phyloP scores from a whole-genome alignment of 2,888 invertebrate genomes.

The Dysmachus trigonus region DNA sequence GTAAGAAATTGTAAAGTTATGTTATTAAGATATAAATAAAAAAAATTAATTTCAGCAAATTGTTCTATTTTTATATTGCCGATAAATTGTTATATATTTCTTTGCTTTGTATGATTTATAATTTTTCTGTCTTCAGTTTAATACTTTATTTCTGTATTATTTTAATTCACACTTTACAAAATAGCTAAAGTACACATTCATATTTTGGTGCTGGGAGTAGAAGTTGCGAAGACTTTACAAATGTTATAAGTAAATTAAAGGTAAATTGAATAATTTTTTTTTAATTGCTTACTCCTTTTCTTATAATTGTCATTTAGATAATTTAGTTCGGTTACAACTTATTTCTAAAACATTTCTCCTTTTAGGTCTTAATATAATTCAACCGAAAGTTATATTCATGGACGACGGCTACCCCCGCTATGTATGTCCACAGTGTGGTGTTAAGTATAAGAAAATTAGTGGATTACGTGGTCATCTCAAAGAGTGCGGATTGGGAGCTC shows the following conservation, averaged over 20 bases:
- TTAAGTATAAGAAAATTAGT: conserved; percentile 55
- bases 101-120: conserved; percentile 42
- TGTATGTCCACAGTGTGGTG: conserved; percentile 55
- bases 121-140: neutral
- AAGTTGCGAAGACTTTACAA: conserved; percentile 35
- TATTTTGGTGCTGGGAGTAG: conserved; percentile 47
- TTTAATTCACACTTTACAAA: conserved; percentile 10
- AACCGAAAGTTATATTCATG: conserved; percentile 53
- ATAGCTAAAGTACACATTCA: conserved; percentile 25
- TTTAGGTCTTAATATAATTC: conserved; percentile 52
- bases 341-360: conserved; percentile 54
- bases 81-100: neutral
- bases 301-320: neutral
- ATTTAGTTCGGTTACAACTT: neutral
- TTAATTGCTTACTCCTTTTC: neutral
- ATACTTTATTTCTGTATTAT: neutral
- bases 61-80: neutral
- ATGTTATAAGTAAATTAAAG: conserved; percentile 31
- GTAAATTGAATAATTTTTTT: conserved; percentile 24
- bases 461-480: conserved; percentile 54
- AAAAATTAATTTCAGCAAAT: neutral
- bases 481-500: conserved; percentile 55
- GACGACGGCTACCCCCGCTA: conserved; percentile 54
- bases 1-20: neutral
- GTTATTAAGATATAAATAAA: neutral